These are phyloP conservation scores for Liparis tanakae DNA, from an alignment of 2,797 vertebrate genomes.

Conservation along the genomic window DNA sequence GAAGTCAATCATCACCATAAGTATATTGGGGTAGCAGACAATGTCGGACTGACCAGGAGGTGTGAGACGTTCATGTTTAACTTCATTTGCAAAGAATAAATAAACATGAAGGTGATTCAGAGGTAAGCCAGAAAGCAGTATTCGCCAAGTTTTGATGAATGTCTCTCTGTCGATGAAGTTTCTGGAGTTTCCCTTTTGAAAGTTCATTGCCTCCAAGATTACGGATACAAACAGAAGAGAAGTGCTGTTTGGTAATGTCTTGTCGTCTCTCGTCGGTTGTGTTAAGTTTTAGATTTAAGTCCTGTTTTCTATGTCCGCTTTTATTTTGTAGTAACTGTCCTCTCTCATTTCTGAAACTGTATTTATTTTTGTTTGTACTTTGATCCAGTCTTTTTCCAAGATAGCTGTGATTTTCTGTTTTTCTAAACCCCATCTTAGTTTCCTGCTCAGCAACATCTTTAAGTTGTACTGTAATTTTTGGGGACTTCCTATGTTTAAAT, in stretches of 20 bases:
- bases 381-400: no score
- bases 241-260: neutral
- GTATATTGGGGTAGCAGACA: neutral
- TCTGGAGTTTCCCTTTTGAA: neutral
- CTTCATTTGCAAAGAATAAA: neutral
- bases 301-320: no score
- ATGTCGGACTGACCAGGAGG: neutral
- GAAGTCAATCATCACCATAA: neutral
- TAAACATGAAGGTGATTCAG: neutral
- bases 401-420: no score
- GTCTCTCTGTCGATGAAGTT: neutral
- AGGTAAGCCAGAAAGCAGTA: neutral
- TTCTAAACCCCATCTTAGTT: no score
- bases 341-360: no score
- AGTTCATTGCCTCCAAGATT: neutral
- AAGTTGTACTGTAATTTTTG: no score
- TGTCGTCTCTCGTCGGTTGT: no score
- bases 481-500: no score
- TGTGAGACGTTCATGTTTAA: neutral
- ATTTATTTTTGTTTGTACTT: no score
- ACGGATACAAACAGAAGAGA: neutral
- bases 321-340: no score
- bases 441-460: no score
- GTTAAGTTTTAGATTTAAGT: no score
- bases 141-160: neutral